Base-by-base conservation (phyloP, 2,797 vertebrate genomes). In the Sebastes ruberrimus region DNA sequence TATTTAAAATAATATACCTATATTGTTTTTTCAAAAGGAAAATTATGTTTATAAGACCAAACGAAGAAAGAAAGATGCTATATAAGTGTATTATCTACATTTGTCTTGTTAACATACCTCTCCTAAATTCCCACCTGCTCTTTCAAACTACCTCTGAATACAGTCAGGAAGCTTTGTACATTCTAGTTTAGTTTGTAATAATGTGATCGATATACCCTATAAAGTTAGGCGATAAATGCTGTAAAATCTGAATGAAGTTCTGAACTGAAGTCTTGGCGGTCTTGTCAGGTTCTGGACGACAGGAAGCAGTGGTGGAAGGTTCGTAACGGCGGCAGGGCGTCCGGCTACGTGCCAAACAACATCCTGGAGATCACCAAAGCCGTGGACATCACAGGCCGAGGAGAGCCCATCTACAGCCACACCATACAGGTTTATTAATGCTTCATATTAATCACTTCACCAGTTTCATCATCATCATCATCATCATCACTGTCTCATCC, bases 271-370 rank as follows among this genome's bases (percentile, higher is more conserved):
- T 20, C 1, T 28, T 18, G 35, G 20, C 3, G 13, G 71, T 57
- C 84, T 59, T 59, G 14, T 18, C 95, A 99, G 98, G 97, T 99
- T n/a, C 92, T 99, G 10, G 98, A 99, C 4, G 97, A 99, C 89
- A 96, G 96, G 88, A 99, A 99, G 86, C 98, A 99, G 76, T 99
- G 98, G 98, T 99, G 98, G 98, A 99, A 98, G 88, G 98, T 99
- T 14, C 95, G 93, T 59, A 99, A 97, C 55, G 94, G 88, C 52
- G 92, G 89, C 2, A 97, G 98, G 55, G 93, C 93, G 3, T 89
- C 89, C 0, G 98, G 98, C 82, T 99, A 98, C 80, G 98, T 99
- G 96, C 98, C 98, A 96, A 99, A 99, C 95, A 99, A 99, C 94
- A 99, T 99, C 93, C 91, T 99, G 93, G 97, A 98, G 73, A 88